These are phyloP conservation scores for Manacus vitellinus DNA, from an alignment of 2,113 vertebrate species.

Conservation along the genomic window DNA sequence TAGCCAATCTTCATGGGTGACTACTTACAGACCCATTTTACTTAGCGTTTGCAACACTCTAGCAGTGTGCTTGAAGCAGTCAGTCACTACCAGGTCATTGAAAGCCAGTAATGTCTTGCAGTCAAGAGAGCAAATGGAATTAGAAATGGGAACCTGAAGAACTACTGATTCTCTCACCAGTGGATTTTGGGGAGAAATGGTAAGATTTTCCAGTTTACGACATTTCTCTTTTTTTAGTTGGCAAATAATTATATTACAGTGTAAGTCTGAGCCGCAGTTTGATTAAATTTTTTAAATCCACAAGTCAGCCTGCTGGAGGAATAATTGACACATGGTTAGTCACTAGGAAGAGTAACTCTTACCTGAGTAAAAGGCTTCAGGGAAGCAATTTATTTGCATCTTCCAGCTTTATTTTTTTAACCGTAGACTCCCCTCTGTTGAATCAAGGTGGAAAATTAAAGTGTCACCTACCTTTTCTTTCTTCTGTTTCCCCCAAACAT, in stretches of 20 bases:
- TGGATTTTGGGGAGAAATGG: accelerated
- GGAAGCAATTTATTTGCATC: background rate
- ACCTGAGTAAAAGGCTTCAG: background rate
- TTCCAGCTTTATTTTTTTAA: background rate
- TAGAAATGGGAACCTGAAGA: background rate
- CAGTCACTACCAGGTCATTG: background rate
- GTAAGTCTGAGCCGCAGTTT: background rate
- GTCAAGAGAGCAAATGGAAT: background rate
- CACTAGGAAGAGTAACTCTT: background rate
- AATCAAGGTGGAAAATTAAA: background rate
- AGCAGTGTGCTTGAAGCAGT: background rate
- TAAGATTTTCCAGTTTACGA: background rate
- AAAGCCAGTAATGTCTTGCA: background rate
- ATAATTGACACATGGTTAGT: background rate
- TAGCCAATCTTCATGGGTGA: background rate
- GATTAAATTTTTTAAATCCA: background rate
- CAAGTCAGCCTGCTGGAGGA: background rate
- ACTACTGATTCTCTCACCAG: background rate
- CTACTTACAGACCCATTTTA: background rate
- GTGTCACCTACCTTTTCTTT: background rate
- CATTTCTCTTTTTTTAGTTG: background rate
- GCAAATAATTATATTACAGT: background rate
- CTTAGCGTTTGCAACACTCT: background rate
- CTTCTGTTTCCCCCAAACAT: background rate
- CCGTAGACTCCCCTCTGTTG: background rate